Conservation (phyloP, 1,140 invertebrate species). For the Meloidogyne hapla region DNA sequence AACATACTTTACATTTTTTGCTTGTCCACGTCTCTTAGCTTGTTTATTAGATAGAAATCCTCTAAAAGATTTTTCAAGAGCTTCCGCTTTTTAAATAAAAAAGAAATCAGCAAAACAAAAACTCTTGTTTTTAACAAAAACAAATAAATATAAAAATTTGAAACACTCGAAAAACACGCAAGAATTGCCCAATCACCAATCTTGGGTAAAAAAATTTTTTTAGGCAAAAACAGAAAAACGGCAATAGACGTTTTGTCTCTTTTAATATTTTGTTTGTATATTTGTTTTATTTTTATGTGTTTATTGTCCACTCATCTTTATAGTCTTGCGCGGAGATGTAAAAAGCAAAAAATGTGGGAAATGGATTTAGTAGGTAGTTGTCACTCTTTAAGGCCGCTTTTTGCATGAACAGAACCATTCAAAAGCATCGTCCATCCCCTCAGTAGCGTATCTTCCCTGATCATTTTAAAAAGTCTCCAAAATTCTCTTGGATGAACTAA, state of each 20-base stretch:
- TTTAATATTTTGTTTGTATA: neutral
- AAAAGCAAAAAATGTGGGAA: neutral
- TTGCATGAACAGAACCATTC: too few species aligned
- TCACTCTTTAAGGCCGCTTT: neutral
- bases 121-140: neutral
- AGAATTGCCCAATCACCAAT: neutral
- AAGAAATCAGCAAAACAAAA: neutral
- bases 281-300: slow-evolving; percentile 6
- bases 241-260: neutral
- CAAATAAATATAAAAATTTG: neutral
- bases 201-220: neutral
- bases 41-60: neutral
- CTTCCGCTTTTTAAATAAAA: neutral
- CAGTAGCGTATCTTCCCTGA: too few species aligned
- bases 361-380: neutral
- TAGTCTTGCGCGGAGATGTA: neutral
- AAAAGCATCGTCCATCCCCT: too few species aligned
- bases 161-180: slow-evolving; percentile 5
- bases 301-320: slow-evolving; percentile 6
- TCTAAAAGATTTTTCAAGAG: neutral
- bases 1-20: neutral
- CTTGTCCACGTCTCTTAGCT: neutral
- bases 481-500: too few species aligned
- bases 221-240: neutral
- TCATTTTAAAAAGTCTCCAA: too few species aligned